Conservation (phyloP, 2,888 invertebrate genomes). For the Eristalinus aeneus region DNA sequence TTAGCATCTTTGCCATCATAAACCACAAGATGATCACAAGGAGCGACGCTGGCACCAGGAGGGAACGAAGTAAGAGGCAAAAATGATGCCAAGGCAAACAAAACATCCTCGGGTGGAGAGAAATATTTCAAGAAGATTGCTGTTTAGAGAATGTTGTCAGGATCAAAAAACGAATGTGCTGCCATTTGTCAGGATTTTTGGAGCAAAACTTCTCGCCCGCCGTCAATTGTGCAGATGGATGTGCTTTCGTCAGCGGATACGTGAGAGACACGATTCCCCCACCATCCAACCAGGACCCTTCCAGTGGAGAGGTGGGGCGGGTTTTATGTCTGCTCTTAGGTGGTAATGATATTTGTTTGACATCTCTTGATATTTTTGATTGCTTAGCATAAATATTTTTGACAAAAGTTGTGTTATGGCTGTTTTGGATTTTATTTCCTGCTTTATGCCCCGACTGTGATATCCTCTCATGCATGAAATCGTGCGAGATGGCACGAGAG, state of each 20-base stretch:
- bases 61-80: slow-evolving; percentile 33
- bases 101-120: slow-evolving; percentile 44
- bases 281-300: slow-evolving; percentile 43
- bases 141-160: slow-evolving; percentile 35
- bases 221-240: slow-evolving; percentile 46
- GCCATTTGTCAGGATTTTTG: slow-evolving; percentile 65
- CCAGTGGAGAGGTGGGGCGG: not conserved
- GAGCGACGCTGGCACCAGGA: not conserved
- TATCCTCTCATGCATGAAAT: not conserved
- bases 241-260: slow-evolving; percentile 11
- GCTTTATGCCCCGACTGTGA: not conserved
- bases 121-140: slow-evolving; percentile 39
- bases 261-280: slow-evolving; percentile 57
- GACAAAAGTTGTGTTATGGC: slow-evolving; percentile 33
- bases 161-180: slow-evolving; percentile 53
- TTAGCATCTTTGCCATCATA: slow-evolving; percentile 65
- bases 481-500: not conserved
- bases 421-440: slow-evolving; percentile 13
- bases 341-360: slow-evolving; percentile 71
- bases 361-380: slow-evolving; percentile 70
- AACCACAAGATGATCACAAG: slow-evolving; percentile 54
- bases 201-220: slow-evolving; percentile 32
- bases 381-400: slow-evolving; percentile 63
- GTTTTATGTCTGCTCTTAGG: slow-evolving; percentile 49
- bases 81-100: slow-evolving; percentile 69